Conservation (phyloP, 1,140 invertebrate genomes). For the Macrotrachela quadricornifera region DNA sequence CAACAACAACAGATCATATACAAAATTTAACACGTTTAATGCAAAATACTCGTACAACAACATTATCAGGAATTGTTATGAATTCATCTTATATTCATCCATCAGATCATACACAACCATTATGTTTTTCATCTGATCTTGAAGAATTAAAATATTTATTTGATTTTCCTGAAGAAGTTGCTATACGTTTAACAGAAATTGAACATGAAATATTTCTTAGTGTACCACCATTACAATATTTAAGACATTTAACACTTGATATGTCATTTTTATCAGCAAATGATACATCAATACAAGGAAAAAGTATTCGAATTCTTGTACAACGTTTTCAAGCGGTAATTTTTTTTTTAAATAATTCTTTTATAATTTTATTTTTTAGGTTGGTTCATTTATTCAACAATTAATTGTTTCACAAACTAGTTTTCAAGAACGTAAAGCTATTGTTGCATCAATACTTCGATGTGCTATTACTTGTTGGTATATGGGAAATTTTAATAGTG, state of each 20-base stretch:
- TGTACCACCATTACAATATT: slow-evolving; percentile 58
- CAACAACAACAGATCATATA: too few species aligned
- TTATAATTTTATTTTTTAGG: slow-evolving; percentile 42
- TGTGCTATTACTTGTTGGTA: slow-evolving; percentile 75
- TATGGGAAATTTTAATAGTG: slow-evolving; percentile 79
- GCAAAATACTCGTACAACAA: too few species aligned
- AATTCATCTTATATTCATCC: too few species aligned
- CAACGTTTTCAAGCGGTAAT: slow-evolving; percentile 67
- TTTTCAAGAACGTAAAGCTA: slow-evolving; percentile 63
- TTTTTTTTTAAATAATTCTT: background rate
- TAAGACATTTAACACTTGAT: slow-evolving; percentile 31
- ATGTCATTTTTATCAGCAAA: slow-evolving; percentile 12
- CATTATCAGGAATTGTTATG: too few species aligned
- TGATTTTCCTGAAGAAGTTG: slow-evolving; percentile 83
- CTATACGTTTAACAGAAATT: slow-evolving; percentile 53
- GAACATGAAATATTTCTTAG: slow-evolving; percentile 73
- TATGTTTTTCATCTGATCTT: too few species aligned
- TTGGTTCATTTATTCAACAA: slow-evolving; percentile 77
- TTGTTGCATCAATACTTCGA: slow-evolving; percentile 63
- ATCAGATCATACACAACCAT: too few species aligned
- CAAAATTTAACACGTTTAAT: too few species aligned
- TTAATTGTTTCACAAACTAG: slow-evolving; percentile 61
- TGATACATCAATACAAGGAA: slow-evolving; percentile 14
- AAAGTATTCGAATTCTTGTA: slow-evolving; percentile 42
- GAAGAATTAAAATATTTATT: too few species aligned